Percentiles rank a stretch among this genome's conserved stretches.
Evolutionary conservation across 2,888 invertebrate species (phyloP).

Genomic region (Plebejus anna): DNA sequence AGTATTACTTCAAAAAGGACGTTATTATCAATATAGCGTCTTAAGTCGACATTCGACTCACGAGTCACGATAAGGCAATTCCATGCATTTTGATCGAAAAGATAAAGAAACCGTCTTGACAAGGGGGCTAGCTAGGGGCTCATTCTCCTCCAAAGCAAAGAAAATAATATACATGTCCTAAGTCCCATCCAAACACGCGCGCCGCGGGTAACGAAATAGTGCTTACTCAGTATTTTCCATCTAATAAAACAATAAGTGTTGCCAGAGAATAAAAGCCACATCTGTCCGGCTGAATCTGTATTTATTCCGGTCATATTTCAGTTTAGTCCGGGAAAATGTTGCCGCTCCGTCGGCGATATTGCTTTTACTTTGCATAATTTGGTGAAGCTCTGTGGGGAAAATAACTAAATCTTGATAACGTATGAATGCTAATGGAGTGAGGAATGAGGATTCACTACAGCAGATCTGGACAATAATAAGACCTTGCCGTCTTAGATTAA

Average conservation of each 20-base stretch:
- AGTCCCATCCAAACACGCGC: not conserved
- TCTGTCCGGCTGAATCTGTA: slow-evolving; percentile 18
- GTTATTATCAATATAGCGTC: no score
- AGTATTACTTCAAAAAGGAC: no score
- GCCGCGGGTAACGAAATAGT: not conserved
- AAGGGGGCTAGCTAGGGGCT: no score
- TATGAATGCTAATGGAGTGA: not conserved
- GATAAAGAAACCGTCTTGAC: no score
- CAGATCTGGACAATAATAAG: not conserved
- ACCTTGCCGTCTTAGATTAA: no score
- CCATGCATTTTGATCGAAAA: no score
- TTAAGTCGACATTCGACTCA: no score
- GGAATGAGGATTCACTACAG: not conserved
- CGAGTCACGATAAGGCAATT: no score
- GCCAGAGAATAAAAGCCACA: not conserved
- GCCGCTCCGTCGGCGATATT: not conserved
- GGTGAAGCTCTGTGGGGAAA: not conserved
- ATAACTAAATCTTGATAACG: not conserved
- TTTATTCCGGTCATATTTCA: slow-evolving; percentile 17
- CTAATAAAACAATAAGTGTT: not conserved
- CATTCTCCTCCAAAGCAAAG: no score
- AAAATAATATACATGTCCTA: no score
- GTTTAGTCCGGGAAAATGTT: slow-evolving; percentile 10
- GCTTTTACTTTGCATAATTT: slow-evolving; percentile 11
- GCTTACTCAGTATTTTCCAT: not conserved